Evolutionary conservation across 2,888 invertebrate species (phyloP), one percentile per base, ranked within the genome.

Genomic region (Campaea margaritaria): DNA sequence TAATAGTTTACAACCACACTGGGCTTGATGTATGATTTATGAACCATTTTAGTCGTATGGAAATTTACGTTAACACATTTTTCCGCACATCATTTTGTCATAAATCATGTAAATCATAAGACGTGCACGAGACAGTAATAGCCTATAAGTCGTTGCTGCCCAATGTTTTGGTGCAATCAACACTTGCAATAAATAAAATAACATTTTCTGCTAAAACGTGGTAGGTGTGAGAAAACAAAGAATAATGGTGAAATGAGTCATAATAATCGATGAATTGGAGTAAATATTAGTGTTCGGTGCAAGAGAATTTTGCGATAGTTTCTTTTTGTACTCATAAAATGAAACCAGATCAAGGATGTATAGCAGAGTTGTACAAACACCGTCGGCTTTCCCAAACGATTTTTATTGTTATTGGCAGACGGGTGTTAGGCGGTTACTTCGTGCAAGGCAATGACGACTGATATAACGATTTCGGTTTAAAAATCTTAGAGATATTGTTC

Each of bases 291-390:
- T 21, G 12, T 60, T 52, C 47, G 16, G 45, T 48, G 46, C 38
- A 41, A 50, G 21, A 49, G 45, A 44, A 50, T 50, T 45, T 68
- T 47, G 58, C 69, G 64, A 70, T 67, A 62, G 65, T 57, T 61
- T 66, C 51, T 67, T 58, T 58, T n/a, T n/a, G n/a, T 61, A 69
- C 49, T 58, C 58, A 62, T 58, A 68, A 70, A 76, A 73, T 69
- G 74, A 76, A 85, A 80, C 64, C 77, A 82, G 87, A 73, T 79
- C 86, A 86, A 87, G 86, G 85, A 79, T 81, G 73, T 68, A 58
- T 64, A 69, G 51, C 65, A 64, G 45, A 57, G 53, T 71, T 68
- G 69, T 69, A 62, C 64, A 70, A 70, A 72, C 71, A 72, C 70
- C 70, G 70, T 72, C 65, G 73, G 72, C 68, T 76, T 79, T 78